Evolutionary conservation across 2,797 vertebrate genomes (phyloP), one percentile per base, ranked within the genome.

Genomic region (Hyperoplus lanceolatus): DNA sequence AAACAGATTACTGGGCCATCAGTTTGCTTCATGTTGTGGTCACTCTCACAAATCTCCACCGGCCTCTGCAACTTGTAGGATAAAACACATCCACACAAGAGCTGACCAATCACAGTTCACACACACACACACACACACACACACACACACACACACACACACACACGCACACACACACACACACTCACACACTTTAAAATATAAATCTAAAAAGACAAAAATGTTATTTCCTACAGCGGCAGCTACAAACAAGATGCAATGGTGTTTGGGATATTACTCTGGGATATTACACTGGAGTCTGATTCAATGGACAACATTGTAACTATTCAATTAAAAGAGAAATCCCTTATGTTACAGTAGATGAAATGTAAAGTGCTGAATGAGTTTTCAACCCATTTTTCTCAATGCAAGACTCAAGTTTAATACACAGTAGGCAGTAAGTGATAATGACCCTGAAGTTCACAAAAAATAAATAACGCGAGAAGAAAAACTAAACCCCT

Each of bases 391-490:
- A 21, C 42, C 14, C 8, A 46, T 13, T 46, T 13, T 8, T 51
- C 18, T 53, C 63, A 67, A 11, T 50, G 13, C 15, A 45, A 16
- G 6, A 16, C 29, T 69, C 13, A 5, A 21, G 7, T 12, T 63
- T 9, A 16, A 7, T 8, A 4, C 42, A 72, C 41, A 54, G 3
- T 11, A n/a, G 39, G n/a, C 2, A 6, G 16, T 55, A 21, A 38
- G 38, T 15, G 49, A 70, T 39, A 39, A 65, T n/a, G 73, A 54
- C 56, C 46, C 29, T 50, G 1, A 57, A 50, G 45, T 50, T 18
- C 13, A 39, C 39, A 21, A 21, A 36, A 41, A 29, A 29, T 29
- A 29, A 29, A 29, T 29, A 29, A 29, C 29, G 29, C 2, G 2
- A 29, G 29, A 29, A 29, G 29, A 15, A 48, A 66, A 53, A 16